Conservation (phyloP, 2,797 vertebrate genomes). For the Acropternis orthonyx region DNA sequence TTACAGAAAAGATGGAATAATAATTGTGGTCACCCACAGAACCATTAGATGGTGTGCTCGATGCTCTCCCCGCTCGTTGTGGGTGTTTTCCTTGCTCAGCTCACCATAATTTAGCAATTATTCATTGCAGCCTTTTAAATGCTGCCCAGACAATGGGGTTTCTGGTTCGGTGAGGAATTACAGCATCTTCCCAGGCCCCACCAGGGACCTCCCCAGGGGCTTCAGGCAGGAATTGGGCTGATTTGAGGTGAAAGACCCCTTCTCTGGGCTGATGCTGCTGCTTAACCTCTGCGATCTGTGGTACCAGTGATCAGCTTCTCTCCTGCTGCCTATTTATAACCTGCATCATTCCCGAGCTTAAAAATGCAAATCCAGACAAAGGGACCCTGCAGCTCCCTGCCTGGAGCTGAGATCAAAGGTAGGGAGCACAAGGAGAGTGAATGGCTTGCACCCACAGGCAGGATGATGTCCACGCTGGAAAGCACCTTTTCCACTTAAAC, state of each 20-base stretch:
- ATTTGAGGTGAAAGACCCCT: background rate
- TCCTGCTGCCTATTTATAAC: background rate
- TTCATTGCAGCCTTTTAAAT: background rate
- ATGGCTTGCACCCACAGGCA: background rate
- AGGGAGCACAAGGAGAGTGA: background rate
- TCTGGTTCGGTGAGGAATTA: background rate
- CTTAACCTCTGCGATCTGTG: rapidly evolving
- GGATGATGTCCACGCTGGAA: background rate
- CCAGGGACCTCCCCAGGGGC: background rate
- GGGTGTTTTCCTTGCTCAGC: constrained; percentile 19
- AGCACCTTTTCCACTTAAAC: background rate
- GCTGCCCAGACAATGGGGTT: background rate
- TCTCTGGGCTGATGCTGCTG: rapidly evolving
- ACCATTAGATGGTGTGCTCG: background rate
- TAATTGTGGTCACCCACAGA: constrained; percentile 65
- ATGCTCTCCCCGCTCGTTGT: background rate
- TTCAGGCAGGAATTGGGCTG: background rate
- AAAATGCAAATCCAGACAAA: background rate
- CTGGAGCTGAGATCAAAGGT: background rate
- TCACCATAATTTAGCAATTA: constrained; percentile 40
- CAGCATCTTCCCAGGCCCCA: background rate
- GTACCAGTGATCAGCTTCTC: background rate
- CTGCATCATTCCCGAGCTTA: background rate
- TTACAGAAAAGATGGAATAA: constrained; percentile 3
- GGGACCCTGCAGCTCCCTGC: background rate